A percentile compares a stretch with the other conserved stretches of the same genome.
Evolutionary conservation across 2,888 invertebrate species (phyloP).

Genomic region (Caenorhabditis doughertyi): DNA sequence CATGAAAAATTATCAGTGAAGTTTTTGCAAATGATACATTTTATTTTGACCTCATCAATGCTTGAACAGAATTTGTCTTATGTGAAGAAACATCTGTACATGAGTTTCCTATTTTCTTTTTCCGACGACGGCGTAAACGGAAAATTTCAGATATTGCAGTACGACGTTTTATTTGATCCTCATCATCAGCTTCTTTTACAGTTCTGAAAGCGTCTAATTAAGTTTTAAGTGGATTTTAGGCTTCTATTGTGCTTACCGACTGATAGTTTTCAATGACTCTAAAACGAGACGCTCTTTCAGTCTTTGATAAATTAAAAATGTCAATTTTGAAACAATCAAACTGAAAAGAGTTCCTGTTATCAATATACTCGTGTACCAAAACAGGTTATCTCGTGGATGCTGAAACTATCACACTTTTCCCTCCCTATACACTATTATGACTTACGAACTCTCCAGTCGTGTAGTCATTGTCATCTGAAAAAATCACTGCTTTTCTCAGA

Average conservation of each 20-base stretch:
- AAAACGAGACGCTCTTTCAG: conserved; percentile 27
- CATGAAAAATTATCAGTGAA: neutral
- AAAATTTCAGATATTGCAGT: conserved; percentile 6
- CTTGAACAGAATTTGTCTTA: conserved; percentile 25
- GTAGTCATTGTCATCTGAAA: conserved; percentile 21
- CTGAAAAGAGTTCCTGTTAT: conserved; percentile 19
- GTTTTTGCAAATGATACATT: neutral
- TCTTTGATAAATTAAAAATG: conserved; percentile 26
- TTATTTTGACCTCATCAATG: conserved; percentile 19
- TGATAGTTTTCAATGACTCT: conserved; percentile 39
- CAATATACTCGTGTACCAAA: conserved; percentile 29
- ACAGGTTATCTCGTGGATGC: conserved; percentile 26
- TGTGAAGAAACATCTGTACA: conserved; percentile 9
- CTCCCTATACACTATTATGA: neutral
- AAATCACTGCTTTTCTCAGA: neutral
- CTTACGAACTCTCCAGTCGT: conserved; percentile 6
- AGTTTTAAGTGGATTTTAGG: no score
- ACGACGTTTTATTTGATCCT: conserved; percentile 25
- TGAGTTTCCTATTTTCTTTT: neutral
- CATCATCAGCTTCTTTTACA: conserved; percentile 32
- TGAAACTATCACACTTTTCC: neutral
- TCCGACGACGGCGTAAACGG: neutral
- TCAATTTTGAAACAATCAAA: conserved; percentile 19
- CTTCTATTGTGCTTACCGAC: neutral
- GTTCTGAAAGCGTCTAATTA: no score